These are phyloP conservation scores for Suncus etruscus DNA, from an alignment of 2,113 vertebrate genomes.

Conservation along the genomic window DNA sequence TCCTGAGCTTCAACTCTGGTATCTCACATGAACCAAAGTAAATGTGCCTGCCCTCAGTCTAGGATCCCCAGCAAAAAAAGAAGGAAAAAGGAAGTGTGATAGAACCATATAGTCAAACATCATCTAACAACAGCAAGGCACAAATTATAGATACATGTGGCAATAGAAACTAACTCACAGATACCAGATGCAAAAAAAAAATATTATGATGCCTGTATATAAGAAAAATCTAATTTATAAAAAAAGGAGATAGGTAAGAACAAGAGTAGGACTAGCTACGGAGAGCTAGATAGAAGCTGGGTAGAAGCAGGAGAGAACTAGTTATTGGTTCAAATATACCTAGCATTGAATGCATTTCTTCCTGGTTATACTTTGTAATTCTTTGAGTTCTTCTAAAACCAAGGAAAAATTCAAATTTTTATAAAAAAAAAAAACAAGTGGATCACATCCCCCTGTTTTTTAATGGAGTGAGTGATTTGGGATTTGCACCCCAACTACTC, in stretches of 20 bases:
- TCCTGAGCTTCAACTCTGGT: no score
- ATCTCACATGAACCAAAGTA: no score
- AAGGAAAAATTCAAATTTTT: conserved; percentile 34
- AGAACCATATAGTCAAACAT: background rate
- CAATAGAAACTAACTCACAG: conserved; percentile 3
- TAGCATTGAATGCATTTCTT: conserved; percentile 9
- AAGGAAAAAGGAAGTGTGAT: background rate
- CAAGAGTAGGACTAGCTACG: background rate
- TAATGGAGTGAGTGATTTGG: no score
- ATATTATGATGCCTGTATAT: background rate
- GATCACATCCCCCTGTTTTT: no score
- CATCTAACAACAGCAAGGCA: conserved; percentile 24
- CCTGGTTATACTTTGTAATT: conserved; percentile 14
- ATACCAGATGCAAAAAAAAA: conserved; percentile 13
- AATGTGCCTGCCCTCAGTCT: background rate
- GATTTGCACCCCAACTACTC: no score
- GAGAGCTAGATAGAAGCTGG: background rate
- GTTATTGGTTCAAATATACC: background rate
- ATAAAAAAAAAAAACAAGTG: background rate
- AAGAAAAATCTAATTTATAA: background rate
- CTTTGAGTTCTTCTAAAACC: background rate
- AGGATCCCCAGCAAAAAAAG: background rate
- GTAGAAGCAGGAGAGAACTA: background rate
- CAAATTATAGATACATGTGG: background rate
- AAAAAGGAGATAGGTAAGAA: background rate